Base-by-base conservation (phyloP, 2,888 invertebrate genomes). In the Mythimna impura region DNA sequence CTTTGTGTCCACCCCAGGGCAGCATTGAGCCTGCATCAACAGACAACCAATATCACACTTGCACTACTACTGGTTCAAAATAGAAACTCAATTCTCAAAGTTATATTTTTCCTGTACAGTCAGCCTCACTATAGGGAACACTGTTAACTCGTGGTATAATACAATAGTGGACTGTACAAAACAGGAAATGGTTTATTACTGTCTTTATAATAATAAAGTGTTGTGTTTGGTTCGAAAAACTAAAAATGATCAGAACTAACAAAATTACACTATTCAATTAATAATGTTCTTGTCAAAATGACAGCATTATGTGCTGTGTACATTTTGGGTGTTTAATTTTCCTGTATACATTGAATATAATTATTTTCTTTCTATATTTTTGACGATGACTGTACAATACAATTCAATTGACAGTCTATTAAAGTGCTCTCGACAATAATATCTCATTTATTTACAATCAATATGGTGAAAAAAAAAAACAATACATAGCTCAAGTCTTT, bases 1-100 rank as follows among this genome's bases (percentile, higher is more conserved):
- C 98, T 90, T 98, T 98, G 88, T 97, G 97, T 8, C 97, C 97
- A 62, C 98, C 98, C 99, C 99, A 99, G 43, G 99, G 99, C 71
- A 99, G 91, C 91, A 98, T 96, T 47, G 97, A 97, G 60, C 97
- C 97, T 88, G 96, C 4, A 66, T 30, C n/a, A 54, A 30, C 1
- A n/a, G n/a, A 52, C n/a, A 17, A 30, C 0, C 20, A 65, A n/a
- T n/a, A n/a, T 43, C 17, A 14, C 55, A 40, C 25, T 12, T 55
- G 25, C 5, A 52, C 20, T 71, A 52, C 43, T 14, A 72, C 9
- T 30, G 14, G 8, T 40, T 52, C 30, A 20, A 61, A 20, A 40
- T 50, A 14, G 2, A n/a, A 60, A n/a, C 17, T 50, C 12, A 10
- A 71, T 22, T 17, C 30, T 34, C 9, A 30, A 25, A 25, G 6